These are phyloP conservation scores for Drosophila ohnishii DNA, from an alignment of 1,140 invertebrate species.

Conservation along the genomic window DNA sequence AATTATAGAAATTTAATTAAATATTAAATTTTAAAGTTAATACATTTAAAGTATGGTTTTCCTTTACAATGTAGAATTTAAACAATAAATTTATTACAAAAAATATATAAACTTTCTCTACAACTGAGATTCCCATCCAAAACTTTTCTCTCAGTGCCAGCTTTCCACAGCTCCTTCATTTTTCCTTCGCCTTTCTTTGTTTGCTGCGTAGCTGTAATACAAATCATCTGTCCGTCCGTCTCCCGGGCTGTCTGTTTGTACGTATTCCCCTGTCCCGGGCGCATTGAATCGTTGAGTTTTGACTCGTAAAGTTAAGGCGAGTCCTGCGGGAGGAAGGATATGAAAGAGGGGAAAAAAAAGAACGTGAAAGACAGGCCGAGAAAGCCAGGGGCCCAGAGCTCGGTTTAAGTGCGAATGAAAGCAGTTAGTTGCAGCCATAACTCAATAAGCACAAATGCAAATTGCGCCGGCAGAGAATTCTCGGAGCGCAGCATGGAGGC, in stretches of 20 bases:
- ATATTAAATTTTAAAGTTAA: too few species aligned
- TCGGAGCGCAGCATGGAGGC: conserved; percentile 31
- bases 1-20: too few species aligned
- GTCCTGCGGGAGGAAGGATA: conserved; percentile 19
- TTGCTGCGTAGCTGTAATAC: conserved; percentile 68
- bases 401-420: conserved; percentile 77
- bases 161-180: conserved; percentile 16
- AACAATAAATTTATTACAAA: too few species aligned
- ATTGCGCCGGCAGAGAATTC: conserved; percentile 64
- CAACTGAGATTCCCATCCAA: background rate
- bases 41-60: too few species aligned
- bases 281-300: conserved; percentile 74
- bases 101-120: too few species aligned
- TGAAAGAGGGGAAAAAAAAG: background rate
- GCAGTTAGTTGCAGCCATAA: conserved; percentile 77
- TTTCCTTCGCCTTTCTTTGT: conserved; percentile 45
- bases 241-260: conserved; percentile 16
- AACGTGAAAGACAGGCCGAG: background rate
- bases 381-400: conserved; percentile 21
- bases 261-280: conserved; percentile 43
- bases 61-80: too few species aligned
- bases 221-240: conserved; percentile 63
- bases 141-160: background rate
- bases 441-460: conserved; percentile 80
- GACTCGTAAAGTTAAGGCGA: conserved; percentile 58